Evolutionary conservation across 1,140 invertebrate genomes (phyloP).

Genomic region (Drosophila paulistorum): DNA sequence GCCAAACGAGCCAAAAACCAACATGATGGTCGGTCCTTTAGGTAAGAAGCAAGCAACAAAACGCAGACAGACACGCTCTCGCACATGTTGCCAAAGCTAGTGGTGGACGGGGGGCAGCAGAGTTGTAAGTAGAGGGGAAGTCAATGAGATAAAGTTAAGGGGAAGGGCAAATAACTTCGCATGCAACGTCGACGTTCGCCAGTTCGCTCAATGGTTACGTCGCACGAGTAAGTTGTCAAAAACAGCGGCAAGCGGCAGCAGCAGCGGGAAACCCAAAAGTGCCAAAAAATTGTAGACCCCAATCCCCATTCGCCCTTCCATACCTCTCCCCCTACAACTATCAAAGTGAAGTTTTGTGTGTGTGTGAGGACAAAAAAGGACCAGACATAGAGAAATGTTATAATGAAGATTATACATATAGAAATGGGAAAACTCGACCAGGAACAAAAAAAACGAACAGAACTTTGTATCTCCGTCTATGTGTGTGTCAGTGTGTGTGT

Average conservation of each 20-base stretch:
- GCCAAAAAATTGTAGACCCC: conserved; percentile 63
- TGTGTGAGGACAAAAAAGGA: neutral
- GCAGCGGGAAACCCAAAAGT: conserved; percentile 59
- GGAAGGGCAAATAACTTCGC: conserved; percentile 24
- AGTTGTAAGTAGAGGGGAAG: neutral
- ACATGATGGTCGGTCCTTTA: conserved; percentile 33
- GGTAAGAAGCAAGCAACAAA: neutral
- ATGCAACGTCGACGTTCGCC: conserved; percentile 9
- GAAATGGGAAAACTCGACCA: conserved; percentile 26
- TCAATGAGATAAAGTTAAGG: neutral
- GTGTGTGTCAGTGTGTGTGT: conserved; percentile 23
- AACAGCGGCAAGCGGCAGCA: conserved; percentile 45
- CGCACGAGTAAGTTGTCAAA: conserved; percentile 76
- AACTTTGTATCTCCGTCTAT: neutral
- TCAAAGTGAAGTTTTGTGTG: conserved; percentile 63
- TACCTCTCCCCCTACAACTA: conserved; percentile 22
- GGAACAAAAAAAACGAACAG: conserved; percentile 23
- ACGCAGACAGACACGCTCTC: conserved; percentile 32
- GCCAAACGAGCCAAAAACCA: conserved; percentile 38
- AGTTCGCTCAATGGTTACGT: conserved; percentile 15
- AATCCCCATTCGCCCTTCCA: neutral
- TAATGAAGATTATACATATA: conserved; percentile 63
- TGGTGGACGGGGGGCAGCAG: conserved; percentile 24
- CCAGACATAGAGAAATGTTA: conserved; percentile 29
- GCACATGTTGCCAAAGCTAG: conserved; percentile 67